These are phyloP conservation scores for Reticulitermes lucifugus DNA, from an alignment of 2,888 invertebrate species.

Conservation along the genomic window DNA sequence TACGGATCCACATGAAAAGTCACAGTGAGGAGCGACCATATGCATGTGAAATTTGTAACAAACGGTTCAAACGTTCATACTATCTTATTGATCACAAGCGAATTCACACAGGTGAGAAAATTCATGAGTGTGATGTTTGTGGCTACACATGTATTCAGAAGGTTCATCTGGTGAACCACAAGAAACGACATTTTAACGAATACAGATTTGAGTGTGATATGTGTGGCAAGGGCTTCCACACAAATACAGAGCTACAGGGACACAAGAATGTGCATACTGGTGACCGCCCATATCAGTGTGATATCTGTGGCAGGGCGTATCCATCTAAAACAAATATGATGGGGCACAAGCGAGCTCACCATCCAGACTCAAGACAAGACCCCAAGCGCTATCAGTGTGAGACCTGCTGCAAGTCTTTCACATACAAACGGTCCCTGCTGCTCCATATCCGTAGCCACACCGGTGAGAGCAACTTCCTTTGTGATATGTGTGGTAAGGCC, in stretches of 20 bases:
- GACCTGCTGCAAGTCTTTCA: constrained; percentile 57
- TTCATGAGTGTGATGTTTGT: constrained; percentile 62
- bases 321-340: constrained; percentile 68
- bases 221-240: constrained; percentile 50
- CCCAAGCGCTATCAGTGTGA: constrained; percentile 58
- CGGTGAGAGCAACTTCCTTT: constrained; percentile 56
- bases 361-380: constrained; percentile 55
- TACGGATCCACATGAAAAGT: constrained; percentile 63
- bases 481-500: constrained; percentile 52
- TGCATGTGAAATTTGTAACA: constrained; percentile 68
- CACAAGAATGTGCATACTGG: constrained; percentile 56
- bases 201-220: constrained; percentile 45
- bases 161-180: constrained; percentile 47
- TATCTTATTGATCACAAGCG: constrained; percentile 62
- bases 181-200: constrained; percentile 47
- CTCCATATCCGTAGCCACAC: constrained; percentile 59
- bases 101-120: constrained; percentile 63
- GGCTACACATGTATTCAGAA: constrained; percentile 53
- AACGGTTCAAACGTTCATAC: constrained; percentile 60
- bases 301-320: constrained; percentile 64
- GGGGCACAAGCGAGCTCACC: constrained; percentile 65
- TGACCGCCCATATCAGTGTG: constrained; percentile 63
- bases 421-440: constrained; percentile 56
- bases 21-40: constrained; percentile 56
- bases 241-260: constrained; percentile 45